Evolutionary conservation across 53 echinoderm and acorn worm genomes (phyloP), one percentile per base, ranked within the genome.

Genomic region (Paelopatides confundens): DNA sequence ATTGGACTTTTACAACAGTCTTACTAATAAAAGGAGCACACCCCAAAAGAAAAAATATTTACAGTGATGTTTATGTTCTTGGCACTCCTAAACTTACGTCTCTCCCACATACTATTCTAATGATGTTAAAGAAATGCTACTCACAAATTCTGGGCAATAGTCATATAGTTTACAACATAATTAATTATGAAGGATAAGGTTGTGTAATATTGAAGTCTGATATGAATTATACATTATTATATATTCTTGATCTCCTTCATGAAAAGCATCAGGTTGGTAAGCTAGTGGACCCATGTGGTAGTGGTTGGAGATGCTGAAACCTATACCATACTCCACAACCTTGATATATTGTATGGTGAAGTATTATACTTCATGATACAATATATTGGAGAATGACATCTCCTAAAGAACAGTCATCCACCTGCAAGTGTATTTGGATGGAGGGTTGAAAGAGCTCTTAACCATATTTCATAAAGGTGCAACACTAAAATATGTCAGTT

Each of bases 351-450:
- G 31, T 85, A 66, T 67, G 38, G 38, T 8, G 67, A 38, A 2
- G 85, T 66, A 40, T 40, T 85, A 0, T 2, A 85, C 24, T 85
- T 66, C 66, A 27, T 85, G 29, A 40, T 85, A 2, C 85, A 40
- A 5, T 85, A 66, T 21, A 13, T 85, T 17, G 67, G 67, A 39
- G 85, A 85, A 66, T 85, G 85, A 67, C 85, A 85, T 85, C 54
- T 85, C 0, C 38, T 85, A n/a, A 85, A 85, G 33, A 85, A 85
- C 24, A 66, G 43, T 26, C 85, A 85, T 17, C 62, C 85, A 2
- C 85, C 85, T 85, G 62, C 66, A 85, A 30, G 0, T 85, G 5
- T 85, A 85, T 14, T 33, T 85, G 46, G 85, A 85, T 85, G 69
- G 29, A 29, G 85, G 85, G 10, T 30, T 85, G 8, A 38, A 67